Conservation (phyloP, 2,113 vertebrate species). For the Lates calcarifer region DNA sequence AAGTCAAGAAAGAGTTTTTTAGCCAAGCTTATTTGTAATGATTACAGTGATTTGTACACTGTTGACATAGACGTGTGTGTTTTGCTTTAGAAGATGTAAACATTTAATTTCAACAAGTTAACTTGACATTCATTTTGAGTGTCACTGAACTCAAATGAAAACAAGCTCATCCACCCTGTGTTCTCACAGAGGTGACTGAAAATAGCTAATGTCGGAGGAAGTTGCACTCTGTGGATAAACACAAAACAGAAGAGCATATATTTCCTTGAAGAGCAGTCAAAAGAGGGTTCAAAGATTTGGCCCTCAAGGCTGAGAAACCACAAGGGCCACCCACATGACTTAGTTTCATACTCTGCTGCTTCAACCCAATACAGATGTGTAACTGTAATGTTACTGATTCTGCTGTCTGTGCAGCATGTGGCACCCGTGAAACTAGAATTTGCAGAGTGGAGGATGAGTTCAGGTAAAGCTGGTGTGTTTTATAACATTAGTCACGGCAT, state of each 20-base stretch:
- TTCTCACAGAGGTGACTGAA: background rate
- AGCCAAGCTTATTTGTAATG: background rate
- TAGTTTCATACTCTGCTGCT: slow-evolving; percentile 9
- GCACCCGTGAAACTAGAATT: background rate
- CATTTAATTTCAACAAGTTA: background rate
- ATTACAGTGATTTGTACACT: background rate
- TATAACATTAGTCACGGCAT: background rate
- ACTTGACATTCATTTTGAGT: background rate
- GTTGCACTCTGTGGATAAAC: background rate
- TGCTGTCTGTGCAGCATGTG: slow-evolving; percentile 35
- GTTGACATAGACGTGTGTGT: background rate
- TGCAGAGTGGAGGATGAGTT: background rate
- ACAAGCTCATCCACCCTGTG: background rate
- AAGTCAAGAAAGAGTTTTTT: background rate
- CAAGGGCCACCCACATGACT: slow-evolving; percentile 55
- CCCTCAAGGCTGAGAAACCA: slow-evolving; percentile 48
- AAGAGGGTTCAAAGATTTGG: slow-evolving; percentile 7
- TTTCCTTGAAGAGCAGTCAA: slow-evolving; percentile 9
- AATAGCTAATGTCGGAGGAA: background rate
- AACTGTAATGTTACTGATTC: background rate
- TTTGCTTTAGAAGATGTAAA: background rate
- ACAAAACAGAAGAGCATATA: slow-evolving; percentile 1
- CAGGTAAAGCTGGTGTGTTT: background rate
- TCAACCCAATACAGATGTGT: slow-evolving; percentile 23
- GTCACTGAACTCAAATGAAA: background rate